Percentiles rank a stretch among this genome's conserved stretches.
Evolutionary conservation across 2,888 invertebrate genomes (phyloP).

Genomic region (Drosophila affinis): DNA sequence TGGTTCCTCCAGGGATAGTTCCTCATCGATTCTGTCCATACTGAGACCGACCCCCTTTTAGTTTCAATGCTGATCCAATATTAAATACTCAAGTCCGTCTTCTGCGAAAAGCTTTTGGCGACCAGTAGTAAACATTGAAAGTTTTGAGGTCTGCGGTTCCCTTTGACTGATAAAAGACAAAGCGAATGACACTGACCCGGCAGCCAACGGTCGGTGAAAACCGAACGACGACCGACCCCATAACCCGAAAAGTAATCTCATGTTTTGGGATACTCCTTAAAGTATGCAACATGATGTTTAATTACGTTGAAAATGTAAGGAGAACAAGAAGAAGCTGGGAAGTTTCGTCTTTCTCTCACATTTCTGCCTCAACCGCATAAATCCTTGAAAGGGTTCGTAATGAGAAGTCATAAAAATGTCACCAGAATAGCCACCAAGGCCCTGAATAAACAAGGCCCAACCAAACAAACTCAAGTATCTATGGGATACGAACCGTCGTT

Average conservation of each 20-base stretch:
- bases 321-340: background rate
- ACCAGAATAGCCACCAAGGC: background rate
- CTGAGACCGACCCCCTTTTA: background rate
- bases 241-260: constrained; percentile 8
- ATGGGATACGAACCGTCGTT: background rate
- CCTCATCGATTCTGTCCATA: constrained; percentile 52
- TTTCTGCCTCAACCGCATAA: background rate
- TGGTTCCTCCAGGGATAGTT: constrained; percentile 50
- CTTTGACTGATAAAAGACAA: constrained; percentile 56
- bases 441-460: constrained; percentile 32
- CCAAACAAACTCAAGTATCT: constrained; percentile 11
- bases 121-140: constrained; percentile 51
- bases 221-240: constrained; percentile 11
- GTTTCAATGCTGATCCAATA: background rate
- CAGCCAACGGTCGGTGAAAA: constrained; percentile 7
- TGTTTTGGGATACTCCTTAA: constrained; percentile 16
- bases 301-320: background rate
- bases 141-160: constrained; percentile 58
- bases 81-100: background rate
- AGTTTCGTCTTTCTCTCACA: background rate
- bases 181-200: constrained; percentile 62
- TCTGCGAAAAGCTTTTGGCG: constrained; percentile 37
- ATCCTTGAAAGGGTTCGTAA: constrained; percentile 1
- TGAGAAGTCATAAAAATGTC: constrained; percentile 20
- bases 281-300: constrained; percentile 40